Conservation (phyloP, 2,888 invertebrate genomes). For the Cephus runcator region DNA sequence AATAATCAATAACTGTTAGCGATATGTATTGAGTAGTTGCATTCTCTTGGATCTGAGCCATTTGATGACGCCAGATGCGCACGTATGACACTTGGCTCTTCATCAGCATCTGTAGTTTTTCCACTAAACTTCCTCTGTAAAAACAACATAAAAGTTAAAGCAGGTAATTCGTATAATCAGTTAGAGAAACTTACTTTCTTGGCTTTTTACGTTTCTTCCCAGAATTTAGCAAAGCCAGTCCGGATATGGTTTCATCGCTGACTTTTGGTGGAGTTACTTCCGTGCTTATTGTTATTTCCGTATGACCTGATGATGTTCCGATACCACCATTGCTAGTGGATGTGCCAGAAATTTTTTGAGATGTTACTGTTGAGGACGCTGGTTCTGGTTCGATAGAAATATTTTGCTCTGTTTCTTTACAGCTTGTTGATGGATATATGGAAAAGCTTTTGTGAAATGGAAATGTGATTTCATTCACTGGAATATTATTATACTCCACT, state of each 20-base stretch:
- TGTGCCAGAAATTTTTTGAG: slow-evolving; percentile 37
- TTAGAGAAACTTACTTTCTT: slow-evolving; percentile 34
- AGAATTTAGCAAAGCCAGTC: slow-evolving; percentile 15
- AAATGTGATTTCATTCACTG: neutral
- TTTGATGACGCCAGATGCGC: slow-evolving; percentile 53
- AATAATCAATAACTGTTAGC: slow-evolving; percentile 33
- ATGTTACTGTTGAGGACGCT: neutral
- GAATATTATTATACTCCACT: neutral
- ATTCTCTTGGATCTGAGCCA: slow-evolving; percentile 31
- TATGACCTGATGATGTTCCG: neutral
- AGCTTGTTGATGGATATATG: neutral
- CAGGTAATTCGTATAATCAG: slow-evolving; percentile 10
- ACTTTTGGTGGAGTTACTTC: slow-evolving; percentile 27
- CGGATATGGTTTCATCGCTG: neutral
- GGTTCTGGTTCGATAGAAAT: neutral
- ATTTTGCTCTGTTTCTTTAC: neutral
- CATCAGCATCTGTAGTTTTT: slow-evolving; percentile 41
- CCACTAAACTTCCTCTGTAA: slow-evolving; percentile 48
- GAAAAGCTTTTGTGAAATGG: neutral
- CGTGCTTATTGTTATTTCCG: slow-evolving; percentile 17
- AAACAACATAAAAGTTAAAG: slow-evolving; percentile 10
- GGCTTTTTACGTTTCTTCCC: slow-evolving; percentile 35
- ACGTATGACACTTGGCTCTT: slow-evolving; percentile 40
- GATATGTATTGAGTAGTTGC: slow-evolving; percentile 31
- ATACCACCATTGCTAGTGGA: slow-evolving; percentile 12